A percentile compares a stretch with the other conserved stretches of the same genome.
Evolutionary conservation across 2,888 invertebrate genomes (phyloP).

Genomic region (Mythimna ferrago): DNA sequence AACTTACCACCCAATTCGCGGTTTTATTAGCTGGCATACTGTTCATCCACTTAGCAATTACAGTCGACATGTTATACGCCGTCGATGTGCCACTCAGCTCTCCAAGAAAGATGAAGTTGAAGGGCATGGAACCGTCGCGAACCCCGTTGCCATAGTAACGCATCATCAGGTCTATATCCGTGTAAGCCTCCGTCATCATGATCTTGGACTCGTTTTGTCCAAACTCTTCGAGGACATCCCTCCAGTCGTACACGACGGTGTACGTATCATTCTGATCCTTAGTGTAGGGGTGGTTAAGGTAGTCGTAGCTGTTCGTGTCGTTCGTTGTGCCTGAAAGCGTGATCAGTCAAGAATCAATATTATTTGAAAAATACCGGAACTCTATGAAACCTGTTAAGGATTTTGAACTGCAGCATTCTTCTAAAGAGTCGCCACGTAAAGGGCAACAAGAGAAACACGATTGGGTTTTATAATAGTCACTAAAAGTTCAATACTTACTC

Average conservation of each 20-base stretch:
- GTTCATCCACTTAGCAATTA: constrained; percentile 90
- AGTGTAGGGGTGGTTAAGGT: constrained; percentile 90
- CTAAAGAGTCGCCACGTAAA: too few species aligned
- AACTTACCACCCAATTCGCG: constrained; percentile 93
- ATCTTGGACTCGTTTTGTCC: constrained; percentile 82
- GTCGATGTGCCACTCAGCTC: constrained; percentile 85
- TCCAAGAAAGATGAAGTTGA: constrained; percentile 92
- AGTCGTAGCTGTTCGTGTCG: constrained; percentile 82
- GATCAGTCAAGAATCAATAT: background rate
- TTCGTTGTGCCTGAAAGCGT: constrained; percentile 13
- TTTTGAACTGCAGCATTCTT: too few species aligned
- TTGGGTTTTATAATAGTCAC: too few species aligned
- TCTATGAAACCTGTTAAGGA: background rate
- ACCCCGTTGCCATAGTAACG: constrained; percentile 90
- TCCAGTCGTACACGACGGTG: constrained; percentile 91
- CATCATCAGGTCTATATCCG: constrained; percentile 86
- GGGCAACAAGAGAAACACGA: too few species aligned
- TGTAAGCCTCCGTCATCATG: constrained; percentile 92
- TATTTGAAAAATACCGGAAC: background rate
- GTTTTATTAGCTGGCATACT: constrained; percentile 88
- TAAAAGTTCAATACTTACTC: too few species aligned
- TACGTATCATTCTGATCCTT: constrained; percentile 89
- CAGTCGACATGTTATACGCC: constrained; percentile 87
- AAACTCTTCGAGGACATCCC: constrained; percentile 90
- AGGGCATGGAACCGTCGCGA: constrained; percentile 88